phyloP scores from a whole-genome alignment of 2,797 vertebrate species.

The Scolopax bukidnonensis region DNA sequence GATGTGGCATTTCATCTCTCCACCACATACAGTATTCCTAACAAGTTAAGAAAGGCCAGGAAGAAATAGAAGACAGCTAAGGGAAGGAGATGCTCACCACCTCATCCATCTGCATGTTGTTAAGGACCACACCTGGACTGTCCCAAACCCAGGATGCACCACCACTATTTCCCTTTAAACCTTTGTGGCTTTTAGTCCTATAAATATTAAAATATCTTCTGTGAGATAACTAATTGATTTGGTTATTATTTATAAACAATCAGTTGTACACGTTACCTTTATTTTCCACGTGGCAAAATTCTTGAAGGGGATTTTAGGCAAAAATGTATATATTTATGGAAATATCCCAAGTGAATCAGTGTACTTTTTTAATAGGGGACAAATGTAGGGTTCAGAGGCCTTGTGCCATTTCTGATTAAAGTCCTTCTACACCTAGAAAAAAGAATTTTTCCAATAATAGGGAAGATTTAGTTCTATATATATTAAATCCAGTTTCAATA shows the following conservation, averaged over 20 bases:
- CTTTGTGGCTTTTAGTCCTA: neutral
- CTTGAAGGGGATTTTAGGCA: neutral
- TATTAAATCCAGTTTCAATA: neutral
- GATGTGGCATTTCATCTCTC: neutral
- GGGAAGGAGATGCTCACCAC: neutral
- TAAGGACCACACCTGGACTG: neutral
- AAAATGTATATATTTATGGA: no score
- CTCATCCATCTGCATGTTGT: accelerated
- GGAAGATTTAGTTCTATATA: neutral
- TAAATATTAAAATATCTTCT: neutral
- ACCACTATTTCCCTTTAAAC: neutral
- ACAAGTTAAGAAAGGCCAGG: neutral
- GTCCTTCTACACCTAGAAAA: neutral
- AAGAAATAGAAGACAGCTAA: neutral
- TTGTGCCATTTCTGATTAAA: neutral
- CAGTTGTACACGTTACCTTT: neutral
- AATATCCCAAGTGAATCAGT: neutral
- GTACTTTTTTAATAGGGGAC: neutral
- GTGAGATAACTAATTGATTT: neutral
- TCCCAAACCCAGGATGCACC: neutral
- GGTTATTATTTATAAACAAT: neutral
- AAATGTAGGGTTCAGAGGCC: neutral
- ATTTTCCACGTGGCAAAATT: neutral
- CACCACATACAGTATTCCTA: neutral
- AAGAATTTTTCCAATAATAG: neutral